These are phyloP conservation scores for Cephalopholis sonnerati DNA, from an alignment of 2,113 vertebrate genomes.

Conservation along the genomic window DNA sequence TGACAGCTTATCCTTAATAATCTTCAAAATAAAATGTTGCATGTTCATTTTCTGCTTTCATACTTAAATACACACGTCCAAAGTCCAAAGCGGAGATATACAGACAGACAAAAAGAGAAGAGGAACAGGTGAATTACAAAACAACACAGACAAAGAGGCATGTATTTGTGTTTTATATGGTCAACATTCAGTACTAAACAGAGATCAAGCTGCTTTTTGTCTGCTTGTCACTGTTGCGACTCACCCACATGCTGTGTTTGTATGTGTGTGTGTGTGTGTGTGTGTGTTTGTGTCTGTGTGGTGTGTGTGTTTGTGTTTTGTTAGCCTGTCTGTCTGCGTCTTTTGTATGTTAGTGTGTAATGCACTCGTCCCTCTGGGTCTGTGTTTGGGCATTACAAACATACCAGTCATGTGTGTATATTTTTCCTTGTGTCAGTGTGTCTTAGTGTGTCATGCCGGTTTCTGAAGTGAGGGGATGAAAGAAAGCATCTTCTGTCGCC, in stretches of 20 bases:
- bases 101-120: background rate
- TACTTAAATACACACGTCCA: background rate
- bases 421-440: slow-evolving; percentile 55
- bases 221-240: slow-evolving; percentile 23
- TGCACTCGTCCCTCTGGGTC: slow-evolving; percentile 40
- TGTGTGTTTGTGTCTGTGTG: slow-evolving; percentile 2
- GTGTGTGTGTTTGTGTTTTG: slow-evolving; percentile 24
- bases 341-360: slow-evolving; percentile 42
- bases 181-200: slow-evolving; percentile 33
- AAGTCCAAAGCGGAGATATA: background rate
- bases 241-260: slow-evolving; percentile 39
- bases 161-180: slow-evolving; percentile 10
- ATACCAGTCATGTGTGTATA: slow-evolving; percentile 49
- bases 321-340: slow-evolving; percentile 9
- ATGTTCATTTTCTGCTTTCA: background rate
- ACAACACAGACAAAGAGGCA: background rate
- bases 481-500: slow-evolving; percentile 84
- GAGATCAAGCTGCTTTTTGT: slow-evolving; percentile 61
- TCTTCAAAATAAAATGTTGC: too few relatives aligned
- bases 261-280: slow-evolving; percentile 17
- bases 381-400: slow-evolving; percentile 29
- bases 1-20: background rate
- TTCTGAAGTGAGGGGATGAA: slow-evolving; percentile 84
- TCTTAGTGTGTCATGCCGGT: slow-evolving; percentile 73
- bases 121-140: slow-evolving; percentile 25